Conservation (phyloP, 2,113 vertebrate species). For the Nesogale talazaci region DNA sequence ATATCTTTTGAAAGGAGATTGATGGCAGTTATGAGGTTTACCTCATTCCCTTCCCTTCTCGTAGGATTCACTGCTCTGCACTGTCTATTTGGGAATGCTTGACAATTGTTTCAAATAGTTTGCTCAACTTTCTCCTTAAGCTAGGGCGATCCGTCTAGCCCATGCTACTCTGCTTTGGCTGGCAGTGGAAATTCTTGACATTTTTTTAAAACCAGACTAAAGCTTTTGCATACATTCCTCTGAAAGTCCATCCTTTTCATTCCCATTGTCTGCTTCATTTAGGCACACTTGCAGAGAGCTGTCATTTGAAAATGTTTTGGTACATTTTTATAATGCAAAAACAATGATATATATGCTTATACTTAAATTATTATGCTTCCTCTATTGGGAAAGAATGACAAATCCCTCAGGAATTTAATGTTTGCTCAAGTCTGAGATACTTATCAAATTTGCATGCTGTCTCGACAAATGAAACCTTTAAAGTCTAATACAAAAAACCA, state of each 20-base stretch:
- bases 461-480: too few relatives aligned
- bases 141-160: not conserved
- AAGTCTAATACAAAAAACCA: too few relatives aligned
- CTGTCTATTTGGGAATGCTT: not conserved
- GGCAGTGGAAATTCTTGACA: not conserved
- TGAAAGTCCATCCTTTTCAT: not conserved
- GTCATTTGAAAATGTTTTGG: too few relatives aligned
- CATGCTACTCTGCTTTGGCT: not conserved
- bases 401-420: too few relatives aligned
- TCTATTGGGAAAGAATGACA: too few relatives aligned
- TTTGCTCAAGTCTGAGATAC: too few relatives aligned
- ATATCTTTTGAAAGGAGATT: not conserved
- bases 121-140: conserved; percentile 28
- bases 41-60: not conserved
- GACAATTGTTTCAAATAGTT: not conserved
- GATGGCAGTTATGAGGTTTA: not conserved
- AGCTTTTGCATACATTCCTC: not conserved
- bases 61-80: not conserved
- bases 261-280: too few relatives aligned
- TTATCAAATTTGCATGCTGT: too few relatives aligned
- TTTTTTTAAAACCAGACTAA: not conserved
- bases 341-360: too few relatives aligned
- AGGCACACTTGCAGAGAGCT: too few relatives aligned
- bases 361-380: too few relatives aligned
- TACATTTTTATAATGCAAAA: too few relatives aligned